Base-by-base conservation (phyloP, 2,888 invertebrate species). In the Vannuccia rotundouncinata region DNA sequence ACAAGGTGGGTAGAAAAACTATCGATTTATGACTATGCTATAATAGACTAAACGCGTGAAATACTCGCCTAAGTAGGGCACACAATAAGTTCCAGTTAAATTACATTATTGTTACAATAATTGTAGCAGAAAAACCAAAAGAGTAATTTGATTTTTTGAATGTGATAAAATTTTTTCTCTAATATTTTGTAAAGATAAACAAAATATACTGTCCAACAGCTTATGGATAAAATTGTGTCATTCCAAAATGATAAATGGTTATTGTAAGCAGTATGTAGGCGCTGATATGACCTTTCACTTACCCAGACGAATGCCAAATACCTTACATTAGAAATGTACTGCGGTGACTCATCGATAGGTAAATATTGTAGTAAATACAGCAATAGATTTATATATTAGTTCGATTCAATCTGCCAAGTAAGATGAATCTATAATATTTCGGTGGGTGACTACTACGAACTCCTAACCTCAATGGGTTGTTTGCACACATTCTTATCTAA, bases 1-100 rank as follows among this genome's bases (percentile, higher is more conserved):
- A 13, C 22, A 66, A 22, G 2, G 66, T 22, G 17, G 5, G 10
- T 22, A 5, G 17, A 66, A 22, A n/a, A 27, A 5, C 13, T 66
- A 66, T 66, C 22, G 66, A 66, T 66, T 27, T 13, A 66, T 66
- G 66, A 66, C 66, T 66, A 66, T 66, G 66, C 66, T 13, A 22
- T 66, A 45, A 5, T 17, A n/a, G 22, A 66, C 66, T 66, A 66
- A 2, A 66, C 22, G 66, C 22, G 66, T 5, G 22, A 66, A 66
- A 13, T n/a, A 5, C 66, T 66, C 66, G 22, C 66, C 22, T 13
- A 22, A 66, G 25, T 22, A 22, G 2, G 66, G 25, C 66, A 22
- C 25, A 22, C 66, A n/a, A 66, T 5, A 66, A 45, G 17, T 45
- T 2, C 10, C 66, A n/a, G 25, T 66, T 66, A n/a, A 66, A 66